A percentile compares a stretch with the other conserved stretches of the same genome.
phyloP scores from a whole-genome alignment of 2,113 vertebrate species.

The Chiloscyllium plagiosum region DNA sequence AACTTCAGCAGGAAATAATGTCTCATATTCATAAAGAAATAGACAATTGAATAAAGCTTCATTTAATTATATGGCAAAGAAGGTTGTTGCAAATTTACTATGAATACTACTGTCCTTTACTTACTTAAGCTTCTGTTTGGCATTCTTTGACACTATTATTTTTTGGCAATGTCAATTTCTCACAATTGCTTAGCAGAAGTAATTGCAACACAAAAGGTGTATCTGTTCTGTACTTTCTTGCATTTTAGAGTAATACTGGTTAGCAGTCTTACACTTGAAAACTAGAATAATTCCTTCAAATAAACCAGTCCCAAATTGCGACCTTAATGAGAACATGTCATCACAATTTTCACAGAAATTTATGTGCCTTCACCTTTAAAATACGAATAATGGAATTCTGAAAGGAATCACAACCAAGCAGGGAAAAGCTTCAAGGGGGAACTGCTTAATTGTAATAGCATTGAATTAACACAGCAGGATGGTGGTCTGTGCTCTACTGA shows the following conservation, averaged over 20 bases:
- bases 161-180: neutral
- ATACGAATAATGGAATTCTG: neutral
- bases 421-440: too few species aligned
- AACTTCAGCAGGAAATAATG: too few species aligned
- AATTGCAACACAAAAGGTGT: neutral
- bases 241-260: neutral
- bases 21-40: neutral
- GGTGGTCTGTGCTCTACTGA: too few species aligned
- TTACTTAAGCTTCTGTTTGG: neutral
- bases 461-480: too few species aligned
- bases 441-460: too few species aligned
- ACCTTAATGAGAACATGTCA: neutral
- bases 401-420: neutral
- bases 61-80: neutral
- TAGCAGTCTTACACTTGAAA: neutral
- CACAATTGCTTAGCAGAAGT: neutral
- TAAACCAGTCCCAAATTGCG: neutral
- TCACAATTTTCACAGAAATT: neutral
- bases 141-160: neutral
- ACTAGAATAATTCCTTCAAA: neutral
- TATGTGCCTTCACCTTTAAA: neutral
- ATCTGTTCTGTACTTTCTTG: neutral
- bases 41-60: neutral
- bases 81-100: neutral
- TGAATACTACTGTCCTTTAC: neutral